Percentiles rank a stretch among this genome's conserved stretches.
phyloP scores from a whole-genome alignment of 92 coral and sea anemone genomes.

The Bergia puertoricense region DNA sequence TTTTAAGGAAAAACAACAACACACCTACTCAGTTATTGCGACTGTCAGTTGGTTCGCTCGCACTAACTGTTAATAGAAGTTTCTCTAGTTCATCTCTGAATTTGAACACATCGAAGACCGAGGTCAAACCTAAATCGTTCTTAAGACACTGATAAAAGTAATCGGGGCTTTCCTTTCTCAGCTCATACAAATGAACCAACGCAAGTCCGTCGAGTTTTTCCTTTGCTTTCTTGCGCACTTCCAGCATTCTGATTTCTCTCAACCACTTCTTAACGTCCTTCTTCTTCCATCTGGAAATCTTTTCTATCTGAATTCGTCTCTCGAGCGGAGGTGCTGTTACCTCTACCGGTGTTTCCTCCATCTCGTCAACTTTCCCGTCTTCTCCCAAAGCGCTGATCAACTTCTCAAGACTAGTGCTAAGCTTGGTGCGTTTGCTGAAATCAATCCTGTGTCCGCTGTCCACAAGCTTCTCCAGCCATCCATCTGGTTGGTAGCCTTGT shows the following conservation, averaged over 20 bases:
- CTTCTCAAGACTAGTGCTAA: slow-evolving; percentile 28
- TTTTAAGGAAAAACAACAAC: too few species aligned
- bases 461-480: slow-evolving; percentile 65
- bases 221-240: slow-evolving; percentile 50
- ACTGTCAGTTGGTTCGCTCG: not conserved
- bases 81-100: slow-evolving; percentile 61
- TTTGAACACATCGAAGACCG: slow-evolving; percentile 57
- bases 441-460: slow-evolving; percentile 61
- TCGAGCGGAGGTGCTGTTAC: not conserved
- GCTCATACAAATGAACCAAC: slow-evolving; percentile 43
- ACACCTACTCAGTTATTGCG: not conserved
- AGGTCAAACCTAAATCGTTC: slow-evolving; percentile 48
- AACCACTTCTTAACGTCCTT: slow-evolving; percentile 55
- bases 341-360: not conserved
- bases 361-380: slow-evolving; percentile 41
- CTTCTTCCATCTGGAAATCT: slow-evolving; percentile 43
- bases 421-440: slow-evolving; percentile 36
- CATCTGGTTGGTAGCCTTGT: slow-evolving; percentile 62
- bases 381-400: slow-evolving; percentile 48
- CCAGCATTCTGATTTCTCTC: slow-evolving; percentile 49
- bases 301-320: not conserved
- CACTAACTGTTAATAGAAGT: slow-evolving; percentile 11
- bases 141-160: slow-evolving; percentile 58
- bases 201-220: slow-evolving; percentile 54
- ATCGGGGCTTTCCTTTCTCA: slow-evolving; percentile 62